A percentile compares a stretch with the other conserved stretches of the same genome.
phyloP scores from a whole-genome alignment of 2,888 invertebrate genomes.

The Acronicta alni region DNA sequence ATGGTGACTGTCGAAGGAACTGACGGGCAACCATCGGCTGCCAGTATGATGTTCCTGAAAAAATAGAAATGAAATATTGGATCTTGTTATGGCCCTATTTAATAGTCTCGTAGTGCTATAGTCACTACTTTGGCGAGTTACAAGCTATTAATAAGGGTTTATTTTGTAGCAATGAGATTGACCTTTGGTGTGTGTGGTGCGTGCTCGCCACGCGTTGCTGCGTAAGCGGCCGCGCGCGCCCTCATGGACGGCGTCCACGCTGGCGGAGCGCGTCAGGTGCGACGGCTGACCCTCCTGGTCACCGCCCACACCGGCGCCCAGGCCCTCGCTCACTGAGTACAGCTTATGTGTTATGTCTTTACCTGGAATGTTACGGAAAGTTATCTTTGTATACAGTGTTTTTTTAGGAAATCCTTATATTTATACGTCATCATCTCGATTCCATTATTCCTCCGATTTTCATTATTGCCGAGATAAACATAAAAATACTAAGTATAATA shows the following conservation, averaged over 20 bases:
- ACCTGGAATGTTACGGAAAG: constrained; percentile 77
- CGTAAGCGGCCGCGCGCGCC: constrained; percentile 93
- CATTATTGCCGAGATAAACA: too few relatives aligned
- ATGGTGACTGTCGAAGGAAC: constrained; percentile 92
- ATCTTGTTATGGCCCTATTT: too few relatives aligned
- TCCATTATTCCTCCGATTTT: too few relatives aligned
- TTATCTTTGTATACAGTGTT: background rate
- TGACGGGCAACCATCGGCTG: constrained; percentile 92
- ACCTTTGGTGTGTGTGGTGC: constrained; percentile 75
- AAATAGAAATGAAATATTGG: background rate
- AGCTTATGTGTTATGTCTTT: constrained; percentile 96
- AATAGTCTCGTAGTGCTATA: too few relatives aligned
- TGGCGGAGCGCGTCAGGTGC: constrained; percentile 92
- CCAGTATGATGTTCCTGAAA: constrained; percentile 89
- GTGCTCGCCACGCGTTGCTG: constrained; percentile 90
- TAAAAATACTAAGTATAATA: too few relatives aligned
- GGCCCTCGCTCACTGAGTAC: constrained; percentile 94
- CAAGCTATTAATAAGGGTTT: background rate
- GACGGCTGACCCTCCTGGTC: constrained; percentile 77
- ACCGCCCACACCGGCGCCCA: constrained; percentile 86
- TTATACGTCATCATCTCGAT: background rate
- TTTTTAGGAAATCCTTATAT: background rate
- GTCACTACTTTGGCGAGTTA: too few relatives aligned
- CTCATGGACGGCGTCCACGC: constrained; percentile 94
- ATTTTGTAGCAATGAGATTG: constrained; percentile 4